Evolutionary conservation across 2,113 vertebrate species (phyloP).

Genomic region (Sitta europaea): DNA sequence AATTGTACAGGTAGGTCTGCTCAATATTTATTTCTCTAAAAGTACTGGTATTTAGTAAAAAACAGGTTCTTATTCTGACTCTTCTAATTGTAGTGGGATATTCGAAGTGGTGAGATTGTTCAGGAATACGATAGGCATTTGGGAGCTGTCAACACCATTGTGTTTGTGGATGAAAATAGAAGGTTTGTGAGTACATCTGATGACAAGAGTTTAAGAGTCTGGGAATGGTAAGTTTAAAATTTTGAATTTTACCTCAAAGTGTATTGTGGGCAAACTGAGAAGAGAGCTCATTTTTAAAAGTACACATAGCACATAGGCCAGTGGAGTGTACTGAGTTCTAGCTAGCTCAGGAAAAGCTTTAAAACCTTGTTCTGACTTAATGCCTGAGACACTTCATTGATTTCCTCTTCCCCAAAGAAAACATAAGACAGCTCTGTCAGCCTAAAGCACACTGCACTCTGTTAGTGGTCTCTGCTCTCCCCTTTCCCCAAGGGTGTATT

Average conservation of each 20-base stretch:
- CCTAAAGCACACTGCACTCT: not conserved
- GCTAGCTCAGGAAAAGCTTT: not conserved
- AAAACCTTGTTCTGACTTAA: not conserved
- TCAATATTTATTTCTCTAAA: not conserved
- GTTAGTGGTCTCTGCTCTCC: not conserved
- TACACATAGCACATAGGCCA: not conserved
- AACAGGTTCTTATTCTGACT: not conserved
- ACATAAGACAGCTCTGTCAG: not conserved
- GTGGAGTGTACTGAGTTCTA: not conserved
- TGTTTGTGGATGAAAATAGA: constrained; percentile 98
- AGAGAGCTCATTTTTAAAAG: not conserved
- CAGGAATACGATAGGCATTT: constrained; percentile 97
- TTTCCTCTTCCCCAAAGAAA: not conserved
- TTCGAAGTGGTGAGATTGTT: constrained; percentile 92
- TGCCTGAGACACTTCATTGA: not conserved
- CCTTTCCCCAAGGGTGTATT: not conserved
- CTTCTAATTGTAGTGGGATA: constrained; percentile 84
- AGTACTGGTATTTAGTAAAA: not conserved
- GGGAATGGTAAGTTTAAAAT: constrained; percentile 91
- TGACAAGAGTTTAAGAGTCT: constrained; percentile 96
- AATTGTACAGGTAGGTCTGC: constrained; percentile 89
- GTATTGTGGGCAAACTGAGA: not conserved
- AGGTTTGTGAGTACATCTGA: constrained; percentile 98
- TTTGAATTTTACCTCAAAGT: not conserved
- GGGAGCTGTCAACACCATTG: constrained; percentile 98